Percentiles rank a stretch among this genome's conserved stretches.
Conservation (phyloP, 2,113 vertebrate species). For the Eclectus roratus region DNA sequence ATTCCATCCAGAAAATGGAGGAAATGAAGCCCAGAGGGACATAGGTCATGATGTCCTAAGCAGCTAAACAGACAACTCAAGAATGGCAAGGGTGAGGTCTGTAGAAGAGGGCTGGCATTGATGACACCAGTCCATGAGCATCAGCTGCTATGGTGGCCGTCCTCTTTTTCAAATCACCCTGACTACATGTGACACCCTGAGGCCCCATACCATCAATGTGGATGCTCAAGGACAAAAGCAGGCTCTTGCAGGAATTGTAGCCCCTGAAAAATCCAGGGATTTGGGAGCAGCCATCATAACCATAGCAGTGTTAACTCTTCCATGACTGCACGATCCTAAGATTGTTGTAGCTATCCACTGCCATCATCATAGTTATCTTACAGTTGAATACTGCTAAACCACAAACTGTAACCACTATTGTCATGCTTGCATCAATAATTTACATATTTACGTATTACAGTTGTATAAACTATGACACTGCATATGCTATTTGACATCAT, state of each 20-base stretch:
- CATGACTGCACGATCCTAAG: not conserved
- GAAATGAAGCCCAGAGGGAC: not conserved
- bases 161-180: not conserved
- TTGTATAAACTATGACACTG: not conserved
- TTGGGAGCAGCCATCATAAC: not conserved
- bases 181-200: not conserved
- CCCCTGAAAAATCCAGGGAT: not conserved
- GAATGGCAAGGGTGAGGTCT: not conserved
- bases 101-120: not conserved
- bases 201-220: not conserved
- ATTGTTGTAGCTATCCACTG: not conserved
- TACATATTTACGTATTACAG: not conserved
- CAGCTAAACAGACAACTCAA: not conserved
- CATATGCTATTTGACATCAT: not conserved
- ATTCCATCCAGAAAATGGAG: not conserved
- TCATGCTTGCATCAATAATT: not conserved
- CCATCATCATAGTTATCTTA: not conserved
- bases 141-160: not conserved
- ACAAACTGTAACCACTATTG: not conserved
- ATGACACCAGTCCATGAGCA: fast-evolving
- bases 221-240: not conserved
- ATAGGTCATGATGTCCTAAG: not conserved
- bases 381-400: not conserved
- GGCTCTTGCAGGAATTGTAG: not conserved
- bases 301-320: not conserved